phyloP scores from a whole-genome alignment of 2,113 vertebrate species.

The Varanus komodoensis region DNA sequence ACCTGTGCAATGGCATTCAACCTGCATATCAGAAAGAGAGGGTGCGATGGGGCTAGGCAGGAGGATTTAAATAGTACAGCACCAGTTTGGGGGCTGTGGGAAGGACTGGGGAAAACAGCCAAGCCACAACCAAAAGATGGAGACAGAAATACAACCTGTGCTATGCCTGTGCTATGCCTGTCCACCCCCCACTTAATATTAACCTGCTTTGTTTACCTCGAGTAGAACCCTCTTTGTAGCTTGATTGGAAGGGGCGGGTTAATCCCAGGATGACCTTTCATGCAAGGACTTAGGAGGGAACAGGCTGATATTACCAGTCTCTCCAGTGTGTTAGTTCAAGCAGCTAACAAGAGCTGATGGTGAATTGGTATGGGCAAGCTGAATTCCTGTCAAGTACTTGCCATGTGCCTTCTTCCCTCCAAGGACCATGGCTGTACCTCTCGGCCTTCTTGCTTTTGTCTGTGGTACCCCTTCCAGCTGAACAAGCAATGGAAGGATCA shows the following conservation, averaged over 20 bases:
- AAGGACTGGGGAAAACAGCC: not conserved
- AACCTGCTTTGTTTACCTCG: not conserved
- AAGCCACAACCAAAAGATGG: not conserved
- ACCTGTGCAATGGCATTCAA: not conserved
- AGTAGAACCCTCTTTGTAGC: not conserved
- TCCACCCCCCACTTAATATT: too few species aligned
- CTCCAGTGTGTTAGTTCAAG: constrained; percentile 27
- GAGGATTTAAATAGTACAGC: too few species aligned
- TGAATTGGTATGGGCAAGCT: constrained; percentile 27
- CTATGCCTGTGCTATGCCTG: not conserved
- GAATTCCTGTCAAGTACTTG: not conserved
- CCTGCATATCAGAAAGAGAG: not conserved
- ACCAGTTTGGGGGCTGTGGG: not conserved
- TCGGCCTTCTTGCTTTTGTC: constrained; percentile 19
- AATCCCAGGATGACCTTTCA: constrained; percentile 31
- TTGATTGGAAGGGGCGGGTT: not conserved
- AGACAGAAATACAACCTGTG: not conserved
- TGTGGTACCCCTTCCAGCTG: constrained; percentile 36
- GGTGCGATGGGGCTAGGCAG: not conserved
- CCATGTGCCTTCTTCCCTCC: not conserved
- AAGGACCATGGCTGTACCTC: not conserved
- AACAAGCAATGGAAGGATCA: constrained; percentile 21
- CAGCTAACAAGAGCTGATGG: constrained; percentile 26
- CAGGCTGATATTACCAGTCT: constrained; percentile 2
- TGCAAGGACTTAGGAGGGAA: constrained; percentile 29